These are phyloP conservation scores for Phorcus lineatus DNA, from an alignment of 2,888 invertebrate genomes.

Conservation along the genomic window DNA sequence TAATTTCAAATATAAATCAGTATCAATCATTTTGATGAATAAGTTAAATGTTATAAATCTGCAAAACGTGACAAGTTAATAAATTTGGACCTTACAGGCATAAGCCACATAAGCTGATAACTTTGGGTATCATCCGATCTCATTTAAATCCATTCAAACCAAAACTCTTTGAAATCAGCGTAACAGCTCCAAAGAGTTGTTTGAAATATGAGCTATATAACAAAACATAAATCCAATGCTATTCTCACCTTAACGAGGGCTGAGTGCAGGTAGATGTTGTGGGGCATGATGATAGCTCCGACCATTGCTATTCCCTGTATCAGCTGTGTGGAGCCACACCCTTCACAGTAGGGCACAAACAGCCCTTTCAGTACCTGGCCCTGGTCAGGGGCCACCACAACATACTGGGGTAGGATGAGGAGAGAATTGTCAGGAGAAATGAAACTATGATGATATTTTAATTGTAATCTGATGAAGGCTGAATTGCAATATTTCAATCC, in stretches of 20 bases:
- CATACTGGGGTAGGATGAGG: conserved; percentile 79
- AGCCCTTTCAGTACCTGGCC: conserved; percentile 84
- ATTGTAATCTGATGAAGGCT: background rate
- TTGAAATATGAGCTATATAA: too few species aligned
- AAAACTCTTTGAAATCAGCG: too few species aligned
- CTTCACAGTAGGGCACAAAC: conserved; percentile 86
- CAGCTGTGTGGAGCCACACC: conserved; percentile 83
- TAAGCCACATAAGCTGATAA: too few species aligned
- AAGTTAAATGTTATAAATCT: too few species aligned
- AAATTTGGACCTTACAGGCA: too few species aligned
- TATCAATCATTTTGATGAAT: too few species aligned
- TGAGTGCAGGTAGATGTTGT: conserved; percentile 92
- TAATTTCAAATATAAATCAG: too few species aligned
- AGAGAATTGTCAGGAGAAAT: background rate
- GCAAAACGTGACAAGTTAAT: too few species aligned
- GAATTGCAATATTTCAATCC: background rate
- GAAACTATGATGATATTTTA: background rate
- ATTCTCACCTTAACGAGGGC: conserved; percentile 88
- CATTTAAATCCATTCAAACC: too few species aligned
- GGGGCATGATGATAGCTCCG: conserved; percentile 94
- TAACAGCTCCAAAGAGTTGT: too few species aligned
- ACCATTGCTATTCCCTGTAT: conserved; percentile 81
- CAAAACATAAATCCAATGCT: background rate
- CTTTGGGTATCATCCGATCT: too few species aligned
- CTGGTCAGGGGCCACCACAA: conserved; percentile 84